Conservation (phyloP, 2,113 vertebrate genomes). For the Rhinopomastus cyanomelas region DNA sequence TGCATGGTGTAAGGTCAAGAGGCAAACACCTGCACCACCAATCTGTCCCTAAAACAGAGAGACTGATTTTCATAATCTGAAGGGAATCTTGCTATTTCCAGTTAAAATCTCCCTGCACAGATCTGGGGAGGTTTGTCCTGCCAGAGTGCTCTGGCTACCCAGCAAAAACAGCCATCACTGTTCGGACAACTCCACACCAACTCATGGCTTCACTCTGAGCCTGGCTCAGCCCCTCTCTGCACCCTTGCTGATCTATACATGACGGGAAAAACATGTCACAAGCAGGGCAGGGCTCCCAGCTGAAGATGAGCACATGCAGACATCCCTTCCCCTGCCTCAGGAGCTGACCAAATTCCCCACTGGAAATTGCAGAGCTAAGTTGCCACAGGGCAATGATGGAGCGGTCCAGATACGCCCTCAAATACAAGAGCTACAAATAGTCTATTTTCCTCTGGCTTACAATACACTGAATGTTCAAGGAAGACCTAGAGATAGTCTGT, state of each 20-base stretch:
- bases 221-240: not conserved
- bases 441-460: not conserved
- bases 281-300: not conserved
- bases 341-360: not conserved
- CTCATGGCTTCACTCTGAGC: accelerated
- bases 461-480: constrained; percentile 16
- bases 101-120: not conserved
- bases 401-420: not conserved
- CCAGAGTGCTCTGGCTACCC: not conserved
- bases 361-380: not conserved
- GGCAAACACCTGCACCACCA: not conserved
- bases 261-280: not conserved
- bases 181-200: not conserved
- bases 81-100: not conserved
- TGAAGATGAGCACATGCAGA: not conserved
- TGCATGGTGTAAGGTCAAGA: not conserved
- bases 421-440: not conserved
- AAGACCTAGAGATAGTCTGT: constrained; percentile 46
- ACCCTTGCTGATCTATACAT: accelerated
- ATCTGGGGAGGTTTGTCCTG: not conserved
- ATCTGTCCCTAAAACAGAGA: not conserved
- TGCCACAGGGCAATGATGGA: accelerated
- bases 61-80: not conserved
- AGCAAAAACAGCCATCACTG: not conserved
- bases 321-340: not conserved